These are phyloP conservation scores for Parazoanthus atlanticus DNA, from an alignment of 92 coral and sea anemone species.

Conservation along the genomic window DNA sequence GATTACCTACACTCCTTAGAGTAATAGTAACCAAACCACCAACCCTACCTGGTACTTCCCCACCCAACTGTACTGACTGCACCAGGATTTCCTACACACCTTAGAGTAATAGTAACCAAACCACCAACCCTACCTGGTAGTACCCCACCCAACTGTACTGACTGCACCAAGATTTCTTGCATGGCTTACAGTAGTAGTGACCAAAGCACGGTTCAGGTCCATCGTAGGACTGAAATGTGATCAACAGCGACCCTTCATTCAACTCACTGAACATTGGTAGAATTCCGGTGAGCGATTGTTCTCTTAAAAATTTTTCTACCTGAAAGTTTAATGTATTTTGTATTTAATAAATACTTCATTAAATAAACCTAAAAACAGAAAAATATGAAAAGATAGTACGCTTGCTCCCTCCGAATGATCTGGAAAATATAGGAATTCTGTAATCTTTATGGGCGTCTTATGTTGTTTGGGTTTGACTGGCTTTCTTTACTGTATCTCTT, in stretches of 20 bases:
- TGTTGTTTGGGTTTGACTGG: neutral
- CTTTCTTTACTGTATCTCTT: neutral
- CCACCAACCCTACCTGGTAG: conserved; percentile 26
- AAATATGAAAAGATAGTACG: no score
- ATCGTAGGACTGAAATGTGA: conserved; percentile 45
- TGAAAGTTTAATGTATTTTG: neutral
- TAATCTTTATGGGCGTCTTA: neutral
- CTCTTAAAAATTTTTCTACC: conserved; percentile 15
- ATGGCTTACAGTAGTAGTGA: conserved; percentile 44
- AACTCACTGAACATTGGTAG: conserved; percentile 1
- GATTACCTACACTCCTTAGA: neutral
- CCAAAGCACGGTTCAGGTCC: conserved; percentile 45
- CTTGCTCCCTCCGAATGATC: neutral
- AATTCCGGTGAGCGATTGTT: neutral
- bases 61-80: neutral
- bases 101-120: conserved; percentile 35
- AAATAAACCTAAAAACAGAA: no score
- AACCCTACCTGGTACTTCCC: neutral
- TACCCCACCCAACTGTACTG: conserved; percentile 20
- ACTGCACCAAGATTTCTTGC: conserved; percentile 30
- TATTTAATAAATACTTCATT: no score
- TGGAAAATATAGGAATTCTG: neutral
- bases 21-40: conserved; percentile 37
- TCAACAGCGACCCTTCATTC: conserved; percentile 50
- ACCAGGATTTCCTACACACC: neutral